A percentile compares a stretch with the other conserved stretches of the same genome.
Conservation (phyloP, 2,113 vertebrate genomes). For the Spheniscus mendiculus region DNA sequence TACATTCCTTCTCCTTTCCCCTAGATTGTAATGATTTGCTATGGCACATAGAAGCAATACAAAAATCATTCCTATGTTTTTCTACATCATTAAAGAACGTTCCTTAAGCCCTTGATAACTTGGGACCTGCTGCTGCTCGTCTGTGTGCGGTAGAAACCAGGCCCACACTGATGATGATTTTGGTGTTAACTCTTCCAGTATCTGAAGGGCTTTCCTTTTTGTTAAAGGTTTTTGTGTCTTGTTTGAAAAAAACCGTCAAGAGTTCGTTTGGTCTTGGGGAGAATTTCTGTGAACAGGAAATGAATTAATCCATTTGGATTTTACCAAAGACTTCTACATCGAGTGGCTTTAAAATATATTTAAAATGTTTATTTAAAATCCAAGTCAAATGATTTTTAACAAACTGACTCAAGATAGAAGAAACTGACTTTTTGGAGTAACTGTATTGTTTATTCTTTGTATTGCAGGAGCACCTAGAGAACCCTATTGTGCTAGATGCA, state of each 20-base stretch:
- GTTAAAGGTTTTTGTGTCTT: neutral
- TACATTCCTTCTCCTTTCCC: neutral
- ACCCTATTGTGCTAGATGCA: conserved; percentile 45
- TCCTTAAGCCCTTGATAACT: neutral
- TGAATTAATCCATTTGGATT: neutral
- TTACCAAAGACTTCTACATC: neutral
- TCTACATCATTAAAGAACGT: neutral
- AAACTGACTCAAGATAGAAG: conserved; percentile 53
- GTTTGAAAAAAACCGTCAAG: neutral
- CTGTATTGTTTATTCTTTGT: conserved; percentile 57
- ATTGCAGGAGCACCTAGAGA: conserved; percentile 62
- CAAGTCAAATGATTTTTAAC: conserved; percentile 43
- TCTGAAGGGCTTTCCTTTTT: neutral
- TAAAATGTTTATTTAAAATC: conserved; percentile 66
- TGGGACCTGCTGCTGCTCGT: neutral
- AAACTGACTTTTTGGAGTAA: conserved; percentile 53
- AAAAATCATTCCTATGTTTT: neutral
- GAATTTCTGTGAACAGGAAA: neutral
- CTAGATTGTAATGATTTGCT: neutral
- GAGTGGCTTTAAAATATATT: conserved; percentile 1
- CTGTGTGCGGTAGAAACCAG: neutral
- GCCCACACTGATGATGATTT: neutral
- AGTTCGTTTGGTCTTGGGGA: neutral
- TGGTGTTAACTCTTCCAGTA: neutral
- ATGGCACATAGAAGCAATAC: neutral